Evolutionary conservation across 2,113 vertebrate genomes (phyloP), one percentile per base, ranked within the genome.

Genomic region (Erinaceus europaeus): DNA sequence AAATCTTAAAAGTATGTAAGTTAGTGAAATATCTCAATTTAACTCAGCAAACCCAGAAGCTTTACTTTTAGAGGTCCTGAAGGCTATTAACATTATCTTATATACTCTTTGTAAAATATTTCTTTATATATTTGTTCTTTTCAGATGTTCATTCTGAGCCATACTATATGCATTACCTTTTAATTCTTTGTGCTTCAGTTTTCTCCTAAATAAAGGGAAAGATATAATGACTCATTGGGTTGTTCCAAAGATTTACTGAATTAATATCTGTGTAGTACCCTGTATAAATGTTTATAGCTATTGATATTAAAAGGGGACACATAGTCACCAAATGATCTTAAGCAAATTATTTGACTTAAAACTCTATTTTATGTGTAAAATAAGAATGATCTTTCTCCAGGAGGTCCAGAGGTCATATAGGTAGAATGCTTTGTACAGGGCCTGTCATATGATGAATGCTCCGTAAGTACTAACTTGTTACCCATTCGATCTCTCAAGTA

Each of bases 331-430:
- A 61, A 14, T 76, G 67, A 86, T 34, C 42, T 38, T 64, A 29
- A 77, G 5, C 32, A 65, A 64, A 53, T 86, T 53, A 72, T 89
- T 76, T 76, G 67, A 71, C 67, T 25, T 44, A 32, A 69, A 62
- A 11, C 38, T 92, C 59, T 21, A 20, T 65, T 89, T 76, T 72
- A 53, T 88, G 9, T 84, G 59, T 84, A 80, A 84, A 76, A n/a
- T 90, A 27, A 32, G 68, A 29, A 34, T 76, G 50, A 59, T 57
- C 38, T 65, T 62, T 90, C 25, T 55, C 89, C 25, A 68, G 23
- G 42, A 9, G 5, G 46, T 64, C 57, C 67, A 84, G 68, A 89
- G 29, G 50, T 80, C 18, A 18, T 68, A 23, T 50, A 20, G 52
- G 5, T 27, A 59, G 48, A 84, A 5, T 61, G 36, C 17, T 27